Base-by-base conservation (phyloP, 2,888 invertebrate species). In the Eustalomyia histrio region DNA sequence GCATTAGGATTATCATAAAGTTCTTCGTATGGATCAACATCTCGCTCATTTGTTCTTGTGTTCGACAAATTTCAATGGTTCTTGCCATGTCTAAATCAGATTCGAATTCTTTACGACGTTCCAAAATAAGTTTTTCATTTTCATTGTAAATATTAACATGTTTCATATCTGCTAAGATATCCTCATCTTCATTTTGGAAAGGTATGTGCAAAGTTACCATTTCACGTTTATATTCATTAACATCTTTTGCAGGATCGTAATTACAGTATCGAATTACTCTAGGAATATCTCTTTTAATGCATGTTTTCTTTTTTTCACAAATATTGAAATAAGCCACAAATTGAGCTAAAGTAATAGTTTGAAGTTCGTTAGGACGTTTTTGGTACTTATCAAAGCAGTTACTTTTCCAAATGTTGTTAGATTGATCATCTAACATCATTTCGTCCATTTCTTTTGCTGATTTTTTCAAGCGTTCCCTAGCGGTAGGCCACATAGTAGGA, bases 401-500 rank as follows among this genome's bases (percentile, higher is more conserved):
- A 76, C 86, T 84, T 57, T 85, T 87, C 88, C 89, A 89, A 69
- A 89, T 83, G 72, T 90, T 84, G 4, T 83, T 85, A 33, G 82
- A 83, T 60, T 85, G 80, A 33, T 16, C 35, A 18, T 17, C 69
- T 12, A 87, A 4, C 17, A 14, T 58, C 9, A 86, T 2, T 75
- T 81, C 86, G 76, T 85, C 86, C 84, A 85, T 85, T 86, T 87
- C 87, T 85, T 84, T 86, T 63, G 83, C 83, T 81, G 85, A 88
- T 86, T 85, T 89, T 83, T 79, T 85, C 65, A 86, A 86, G 74
- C 88, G 10, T 65, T 85, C 87, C 65, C 91, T 85, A 81, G 91
- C 90, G 53, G 84, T 63, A 0, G 91, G 90, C 88, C 88, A 89
- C 17, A 87, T 81, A 35, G 89, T 90, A 43, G 88, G 86, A 5